Base-by-base conservation (phyloP, 2,113 vertebrate genomes). In the Nematolebias whitei region DNA sequence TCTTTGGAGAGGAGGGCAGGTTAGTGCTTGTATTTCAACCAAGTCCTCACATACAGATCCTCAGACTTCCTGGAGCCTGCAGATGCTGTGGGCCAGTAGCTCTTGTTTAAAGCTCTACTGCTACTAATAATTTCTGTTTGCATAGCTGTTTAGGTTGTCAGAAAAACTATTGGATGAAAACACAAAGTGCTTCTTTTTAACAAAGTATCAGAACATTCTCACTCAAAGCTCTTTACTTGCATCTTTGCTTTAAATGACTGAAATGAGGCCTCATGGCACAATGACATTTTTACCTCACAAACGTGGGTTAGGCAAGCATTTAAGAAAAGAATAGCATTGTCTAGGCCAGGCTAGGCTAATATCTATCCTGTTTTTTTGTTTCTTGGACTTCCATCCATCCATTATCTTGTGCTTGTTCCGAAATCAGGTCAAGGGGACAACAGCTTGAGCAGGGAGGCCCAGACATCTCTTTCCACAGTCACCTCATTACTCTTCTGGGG, bases 1-100 rank as follows among this genome's bases (percentile, higher is more conserved):
- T 88, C 85, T 88, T 68, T 61, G 32, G 67, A 58, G 62, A 66
- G 55, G 62, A 82, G 68, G 79, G 72, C 90, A 89, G 77, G 91
- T 89, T 83, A 59, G 82, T 74, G 83, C 92, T 79, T 76, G 89
- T 57, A 60, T 61, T 56, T 44, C 22, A 48, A 60, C 47, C 14
- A 12, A 65, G 45, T 66, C 67, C 43, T 52, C 54, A 52, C 54
- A 35, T 1, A 44, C 22, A 62, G 57, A 35, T 45, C 26, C 57
- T 65, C 53, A 68, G 51, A 63, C 62, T 71, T 49, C 68, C 64
- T 63, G 72, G 71, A 76, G 80, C 80, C 71, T 48, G 24, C 38
- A 50, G 18, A 54, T 35, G 64, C 64, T 55, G 9, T 50, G 35
- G 65, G 48, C 69, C 49, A 70, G 60, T 45, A 55, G 47, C 47